These are phyloP conservation scores for Tortricodes alternella DNA, from an alignment of 2,888 invertebrate genomes.

Conservation along the genomic window DNA sequence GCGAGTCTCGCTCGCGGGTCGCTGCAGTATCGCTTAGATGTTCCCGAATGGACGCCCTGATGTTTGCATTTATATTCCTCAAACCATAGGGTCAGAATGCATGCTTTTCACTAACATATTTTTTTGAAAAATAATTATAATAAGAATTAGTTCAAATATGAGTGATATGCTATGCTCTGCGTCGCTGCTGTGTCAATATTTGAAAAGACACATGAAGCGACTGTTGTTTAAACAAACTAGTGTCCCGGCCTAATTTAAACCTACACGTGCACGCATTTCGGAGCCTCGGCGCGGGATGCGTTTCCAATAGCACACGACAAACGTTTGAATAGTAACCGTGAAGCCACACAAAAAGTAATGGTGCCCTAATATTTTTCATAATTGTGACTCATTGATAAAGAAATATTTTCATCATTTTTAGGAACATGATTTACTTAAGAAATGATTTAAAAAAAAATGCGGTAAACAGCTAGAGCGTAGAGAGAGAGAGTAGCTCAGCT, in stretches of 20 bases:
- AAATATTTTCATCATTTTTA: no score
- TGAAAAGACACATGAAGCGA: conserved; percentile 48
- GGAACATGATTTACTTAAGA: no score
- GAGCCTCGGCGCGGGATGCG: conserved; percentile 13
- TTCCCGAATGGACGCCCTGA: no score
- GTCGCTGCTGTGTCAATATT: conserved; percentile 68
- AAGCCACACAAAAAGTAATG: no score
- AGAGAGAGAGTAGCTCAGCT: no score
- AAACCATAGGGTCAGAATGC: not conserved
- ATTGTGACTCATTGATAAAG: no score
- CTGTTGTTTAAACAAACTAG: conserved; percentile 63
- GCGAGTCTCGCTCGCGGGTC: no score
- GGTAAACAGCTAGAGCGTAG: no score
- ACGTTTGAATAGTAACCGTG: not conserved
- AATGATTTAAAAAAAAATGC: no score
- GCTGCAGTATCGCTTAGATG: no score
- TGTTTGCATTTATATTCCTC: no score
- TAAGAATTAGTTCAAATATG: conserved; percentile 59
- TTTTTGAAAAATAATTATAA: conserved; percentile 42
- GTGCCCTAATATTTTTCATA: no score
- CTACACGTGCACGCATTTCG: conserved; percentile 50
- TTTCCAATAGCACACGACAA: conserved; percentile 1
- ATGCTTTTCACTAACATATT: conserved; percentile 1
- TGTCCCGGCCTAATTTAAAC: conserved; percentile 67
- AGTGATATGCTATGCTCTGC: conserved; percentile 41